A percentile compares a stretch with the other conserved stretches of the same genome.
phyloP scores from a whole-genome alignment of 2,797 vertebrate genomes.

The Botia almorhae region DNA sequence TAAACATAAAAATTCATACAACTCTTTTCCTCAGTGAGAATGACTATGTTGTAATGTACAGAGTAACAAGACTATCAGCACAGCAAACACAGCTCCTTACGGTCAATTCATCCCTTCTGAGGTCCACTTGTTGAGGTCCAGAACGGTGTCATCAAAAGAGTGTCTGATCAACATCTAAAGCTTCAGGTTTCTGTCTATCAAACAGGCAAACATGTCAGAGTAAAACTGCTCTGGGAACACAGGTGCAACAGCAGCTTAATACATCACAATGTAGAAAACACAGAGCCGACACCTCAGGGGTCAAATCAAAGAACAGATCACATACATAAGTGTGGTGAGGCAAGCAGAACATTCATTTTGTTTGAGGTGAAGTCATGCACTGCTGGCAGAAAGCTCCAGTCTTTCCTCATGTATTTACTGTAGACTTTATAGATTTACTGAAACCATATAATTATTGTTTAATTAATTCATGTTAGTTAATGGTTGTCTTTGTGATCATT shows the following conservation, averaged over 20 bases:
- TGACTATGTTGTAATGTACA: background rate
- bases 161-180: background rate
- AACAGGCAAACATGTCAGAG: conserved; percentile 29
- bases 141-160: conserved; percentile 15
- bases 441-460: too few relatives aligned
- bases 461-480: background rate
- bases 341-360: background rate
- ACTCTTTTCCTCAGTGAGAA: background rate
- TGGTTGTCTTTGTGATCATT: too few relatives aligned
- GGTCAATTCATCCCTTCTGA: background rate
- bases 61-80: background rate
- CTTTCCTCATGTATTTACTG: background rate
- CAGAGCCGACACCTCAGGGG: background rate
- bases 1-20: background rate
- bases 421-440: too few relatives aligned
- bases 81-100: background rate
- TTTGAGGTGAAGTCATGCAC: conserved; percentile 1
- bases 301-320: background rate
- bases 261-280: background rate
- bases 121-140: background rate
- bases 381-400: background rate
- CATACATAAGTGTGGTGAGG: background rate
- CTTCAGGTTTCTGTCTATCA: background rate
- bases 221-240: conserved; percentile 12
- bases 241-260: background rate